Conservation (phyloP, 2,797 vertebrate genomes). For the Echeneis naucrates region DNA sequence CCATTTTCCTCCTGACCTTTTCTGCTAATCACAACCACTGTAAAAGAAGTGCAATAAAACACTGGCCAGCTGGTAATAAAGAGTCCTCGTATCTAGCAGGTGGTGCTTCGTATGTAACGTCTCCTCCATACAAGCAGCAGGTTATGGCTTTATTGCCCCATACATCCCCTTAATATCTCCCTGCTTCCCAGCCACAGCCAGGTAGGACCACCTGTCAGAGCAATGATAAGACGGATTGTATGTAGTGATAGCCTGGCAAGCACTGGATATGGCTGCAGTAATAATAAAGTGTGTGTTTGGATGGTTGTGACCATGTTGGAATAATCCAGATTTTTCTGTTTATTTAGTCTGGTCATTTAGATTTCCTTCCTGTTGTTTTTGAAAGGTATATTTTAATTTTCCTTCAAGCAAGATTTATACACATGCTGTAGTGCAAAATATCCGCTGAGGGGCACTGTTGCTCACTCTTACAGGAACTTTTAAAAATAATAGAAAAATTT, state of each 20-base stretch:
- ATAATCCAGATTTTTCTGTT: slow-evolving; percentile 9
- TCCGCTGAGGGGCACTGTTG: slow-evolving; percentile 71
- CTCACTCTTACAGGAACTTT: slow-evolving; percentile 16
- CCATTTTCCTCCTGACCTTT: slow-evolving; percentile 73
- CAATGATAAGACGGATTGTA: slow-evolving; percentile 74
- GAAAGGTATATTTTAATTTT: not conserved
- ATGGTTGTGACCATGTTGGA: slow-evolving; percentile 16
- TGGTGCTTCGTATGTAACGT: slow-evolving; percentile 79
- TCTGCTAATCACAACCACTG: slow-evolving; percentile 75
- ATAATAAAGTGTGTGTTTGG: slow-evolving; percentile 57
- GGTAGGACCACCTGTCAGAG: slow-evolving; percentile 85
- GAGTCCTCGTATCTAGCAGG: slow-evolving; percentile 80
- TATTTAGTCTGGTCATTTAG: not conserved
- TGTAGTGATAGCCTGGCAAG: slow-evolving; percentile 59
- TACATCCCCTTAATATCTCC: slow-evolving; percentile 83
- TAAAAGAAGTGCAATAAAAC: slow-evolving; percentile 83
- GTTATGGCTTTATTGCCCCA: slow-evolving; percentile 86
- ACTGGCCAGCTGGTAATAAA: slow-evolving; percentile 81
- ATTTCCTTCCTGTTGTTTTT: not conserved
- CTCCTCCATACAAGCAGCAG: slow-evolving; percentile 74
- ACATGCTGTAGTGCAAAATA: not conserved
- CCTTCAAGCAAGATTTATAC: not conserved
- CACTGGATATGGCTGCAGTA: slow-evolving; percentile 51
- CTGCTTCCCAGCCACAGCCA: slow-evolving; percentile 68
- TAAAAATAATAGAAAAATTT: slow-evolving; percentile 3